Evolutionary conservation across 1,140 invertebrate genomes (phyloP), one percentile per base, ranked within the genome.

Genomic region (Bombus sibiricus): DNA sequence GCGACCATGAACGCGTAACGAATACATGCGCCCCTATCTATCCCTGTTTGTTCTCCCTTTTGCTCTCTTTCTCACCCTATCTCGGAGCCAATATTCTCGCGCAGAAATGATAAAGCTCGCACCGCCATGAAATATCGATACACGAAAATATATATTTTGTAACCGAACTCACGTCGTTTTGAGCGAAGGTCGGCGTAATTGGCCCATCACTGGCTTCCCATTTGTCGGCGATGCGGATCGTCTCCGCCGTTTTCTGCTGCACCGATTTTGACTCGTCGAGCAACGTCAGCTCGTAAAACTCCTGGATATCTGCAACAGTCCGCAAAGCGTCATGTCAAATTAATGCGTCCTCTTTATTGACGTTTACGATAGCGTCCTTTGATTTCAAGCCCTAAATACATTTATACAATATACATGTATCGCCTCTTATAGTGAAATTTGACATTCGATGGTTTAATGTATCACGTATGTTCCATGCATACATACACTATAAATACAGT

Each of bases 211-310:
- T 97, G 62, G 96, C 96, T 94, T 99, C 98, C 98, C 98, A 99
- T 96, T 99, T 99, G 93, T 98, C 98, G 81, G 98, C 98, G 93
- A 99, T 99, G 92, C 98, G 97, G 91, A 99, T 97, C 57, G 98
- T 99, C 95, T 99, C 99, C 43, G 97, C 97, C 80, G 98, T 99
- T 95, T 99, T 99, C 96, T 99, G 98, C 94, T 99, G 98, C 85
- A 98, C 97, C 78, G 98, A 98, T 96, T 99, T 99, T 72, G 97
- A 98, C 94, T 99, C 98, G 96, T 99, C 98, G 92, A 99, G 96
- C 85, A 99, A 96, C 73, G 99, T 99, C 88, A 99, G 96, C 96
- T 99, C 99, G 96, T 99, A 99, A 95, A 99, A 99, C 95, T 99
- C 99, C 97, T 99, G 99, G 93, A 99, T 99, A 96, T 99, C 99